A percentile compares a stretch with the other conserved stretches of the same genome.
phyloP scores from a whole-genome alignment of 2,113 vertebrate species.

The Petroica traversi region DNA sequence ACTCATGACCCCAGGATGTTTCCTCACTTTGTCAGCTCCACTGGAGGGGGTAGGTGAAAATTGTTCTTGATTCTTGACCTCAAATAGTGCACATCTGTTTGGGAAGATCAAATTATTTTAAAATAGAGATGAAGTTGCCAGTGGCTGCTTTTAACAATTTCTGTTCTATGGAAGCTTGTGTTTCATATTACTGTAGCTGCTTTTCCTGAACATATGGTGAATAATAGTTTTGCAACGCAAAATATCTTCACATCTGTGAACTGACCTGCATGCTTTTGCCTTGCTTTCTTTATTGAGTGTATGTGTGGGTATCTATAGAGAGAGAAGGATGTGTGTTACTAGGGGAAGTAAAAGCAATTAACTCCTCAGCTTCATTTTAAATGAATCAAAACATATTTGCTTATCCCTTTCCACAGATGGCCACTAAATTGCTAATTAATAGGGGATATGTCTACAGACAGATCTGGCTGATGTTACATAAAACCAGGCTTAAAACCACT shows the following conservation, averaged over 20 bases:
- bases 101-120: not conserved
- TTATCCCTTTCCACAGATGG: conserved; percentile 7
- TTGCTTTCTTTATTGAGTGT: not conserved
- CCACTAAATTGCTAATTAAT: conserved; percentile 22
- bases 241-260: not conserved
- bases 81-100: not conserved
- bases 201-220: not conserved
- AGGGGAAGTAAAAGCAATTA: not conserved
- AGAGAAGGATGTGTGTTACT: not conserved
- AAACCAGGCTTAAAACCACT: not conserved
- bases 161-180: not conserved
- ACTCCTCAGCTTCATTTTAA: not conserved
- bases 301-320: not conserved
- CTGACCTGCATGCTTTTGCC: not conserved
- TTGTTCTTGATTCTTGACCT: not conserved
- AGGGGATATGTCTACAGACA: not conserved
- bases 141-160: not conserved
- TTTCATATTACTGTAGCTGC: not conserved
- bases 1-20: not conserved
- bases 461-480: not conserved
- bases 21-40: not conserved
- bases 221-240: not conserved
- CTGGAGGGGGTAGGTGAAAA: not conserved
- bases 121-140: not conserved
- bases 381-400: conserved; percentile 16